Evolutionary conservation across 2,797 vertebrate genomes (phyloP).

Genomic region (Neopelma chrysocephalum): DNA sequence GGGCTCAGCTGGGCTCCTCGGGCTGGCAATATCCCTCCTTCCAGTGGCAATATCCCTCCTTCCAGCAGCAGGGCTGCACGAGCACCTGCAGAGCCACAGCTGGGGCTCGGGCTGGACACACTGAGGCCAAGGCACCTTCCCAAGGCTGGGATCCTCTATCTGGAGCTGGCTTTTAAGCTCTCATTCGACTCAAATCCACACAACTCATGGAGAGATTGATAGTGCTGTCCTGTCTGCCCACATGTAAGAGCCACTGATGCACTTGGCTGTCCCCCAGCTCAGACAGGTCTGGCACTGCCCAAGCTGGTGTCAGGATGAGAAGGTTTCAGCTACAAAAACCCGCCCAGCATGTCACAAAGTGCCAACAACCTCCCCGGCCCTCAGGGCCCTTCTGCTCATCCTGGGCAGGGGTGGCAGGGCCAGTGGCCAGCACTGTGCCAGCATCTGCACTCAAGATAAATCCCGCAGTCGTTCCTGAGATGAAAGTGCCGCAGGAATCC

Average conservation of each 20-base stretch:
- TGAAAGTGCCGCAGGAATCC: neutral
- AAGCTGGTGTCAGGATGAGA: rapidly evolving
- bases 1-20: neutral
- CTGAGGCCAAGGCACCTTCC: neutral
- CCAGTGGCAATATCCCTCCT: neutral
- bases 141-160: neutral
- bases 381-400: neutral
- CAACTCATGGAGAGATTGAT: neutral
- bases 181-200: neutral
- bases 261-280: neutral
- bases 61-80: neutral
- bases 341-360: neutral
- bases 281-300: neutral
- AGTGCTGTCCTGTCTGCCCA: rapidly evolving
- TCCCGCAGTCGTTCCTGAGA: neutral
- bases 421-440: neutral
- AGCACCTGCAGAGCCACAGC: neutral
- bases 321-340: neutral
- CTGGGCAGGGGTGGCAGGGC: neutral
- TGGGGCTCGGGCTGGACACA: neutral
- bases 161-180: neutral
- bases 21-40: neutral
- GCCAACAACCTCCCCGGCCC: neutral
- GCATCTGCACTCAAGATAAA: neutral
- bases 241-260: rapidly evolving